These are phyloP conservation scores for Stenolophus ochropezus DNA, from an alignment of 2,888 invertebrate genomes.

Conservation along the genomic window DNA sequence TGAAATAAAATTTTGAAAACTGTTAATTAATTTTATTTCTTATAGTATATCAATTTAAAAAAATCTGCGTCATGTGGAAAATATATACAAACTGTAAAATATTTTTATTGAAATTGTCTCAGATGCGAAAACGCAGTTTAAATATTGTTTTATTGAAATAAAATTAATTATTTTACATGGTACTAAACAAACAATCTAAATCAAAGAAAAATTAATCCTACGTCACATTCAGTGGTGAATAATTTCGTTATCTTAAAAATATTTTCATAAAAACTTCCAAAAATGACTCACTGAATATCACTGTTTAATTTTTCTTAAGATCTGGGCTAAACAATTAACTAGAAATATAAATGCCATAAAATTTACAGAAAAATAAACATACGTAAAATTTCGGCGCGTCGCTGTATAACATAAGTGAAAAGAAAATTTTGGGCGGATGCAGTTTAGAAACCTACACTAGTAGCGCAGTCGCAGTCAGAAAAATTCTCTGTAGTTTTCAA, in stretches of 20 bases:
- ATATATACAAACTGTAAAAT: neutral
- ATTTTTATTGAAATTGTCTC: slow-evolving; percentile 13
- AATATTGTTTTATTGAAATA: slow-evolving; percentile 44
- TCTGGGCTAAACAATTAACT: slow-evolving; percentile 31
- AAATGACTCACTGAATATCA: slow-evolving; percentile 1
- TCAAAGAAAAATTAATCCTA: slow-evolving; percentile 29
- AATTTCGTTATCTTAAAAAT: slow-evolving; percentile 23
- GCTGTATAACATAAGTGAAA: slow-evolving; percentile 17
- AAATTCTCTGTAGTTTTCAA: no score
- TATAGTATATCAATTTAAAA: neutral
- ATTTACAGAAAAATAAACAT: slow-evolving; percentile 51
- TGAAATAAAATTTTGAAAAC: neutral
- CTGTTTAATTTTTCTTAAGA: slow-evolving; percentile 25
- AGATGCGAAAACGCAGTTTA: slow-evolving; percentile 21
- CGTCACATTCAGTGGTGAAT: neutral
- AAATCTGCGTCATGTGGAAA: neutral
- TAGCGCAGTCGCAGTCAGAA: no score
- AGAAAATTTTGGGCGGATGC: no score
- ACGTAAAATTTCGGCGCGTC: slow-evolving; percentile 41
- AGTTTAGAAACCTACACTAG: no score
- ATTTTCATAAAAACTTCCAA: slow-evolving; percentile 8
- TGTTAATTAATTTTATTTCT: neutral
- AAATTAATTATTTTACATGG: slow-evolving; percentile 43
- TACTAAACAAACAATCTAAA: slow-evolving; percentile 33
- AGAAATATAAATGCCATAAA: slow-evolving; percentile 48